phyloP scores from a whole-genome alignment of 2,888 invertebrate species.

The Automeris io region DNA sequence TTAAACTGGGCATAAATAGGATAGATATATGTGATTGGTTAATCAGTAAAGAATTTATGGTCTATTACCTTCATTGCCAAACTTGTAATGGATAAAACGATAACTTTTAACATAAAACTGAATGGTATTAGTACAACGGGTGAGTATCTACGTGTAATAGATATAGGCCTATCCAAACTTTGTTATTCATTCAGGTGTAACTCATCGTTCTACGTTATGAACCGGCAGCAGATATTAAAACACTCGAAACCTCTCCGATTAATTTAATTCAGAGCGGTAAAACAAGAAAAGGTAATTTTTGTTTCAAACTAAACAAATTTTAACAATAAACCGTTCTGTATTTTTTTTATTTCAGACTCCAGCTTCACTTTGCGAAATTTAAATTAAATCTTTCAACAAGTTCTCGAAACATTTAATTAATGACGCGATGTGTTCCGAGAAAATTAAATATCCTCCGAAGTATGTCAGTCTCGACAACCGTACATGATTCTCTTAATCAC shows the following conservation, averaged over 20 bases:
- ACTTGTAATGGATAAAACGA: conserved; percentile 5
- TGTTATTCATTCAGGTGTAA: not conserved
- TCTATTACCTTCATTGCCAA: not conserved
- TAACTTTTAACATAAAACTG: conserved; percentile 4
- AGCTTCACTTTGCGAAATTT: conserved; percentile 42
- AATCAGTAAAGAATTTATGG: conserved; percentile 1
- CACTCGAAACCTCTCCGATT: conserved; percentile 6
- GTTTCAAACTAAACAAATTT: conserved; percentile 40
- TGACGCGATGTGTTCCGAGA: conserved; percentile 35
- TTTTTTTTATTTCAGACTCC: conserved; percentile 55
- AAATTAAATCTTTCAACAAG: conserved; percentile 56
- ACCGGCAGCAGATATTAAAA: not conserved
- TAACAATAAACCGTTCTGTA: conserved; percentile 44
- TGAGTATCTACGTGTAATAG: conserved; percentile 2
- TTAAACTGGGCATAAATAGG: no score
- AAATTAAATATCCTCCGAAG: conserved; percentile 50
- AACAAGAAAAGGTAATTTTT: conserved; percentile 23
- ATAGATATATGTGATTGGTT: no score
- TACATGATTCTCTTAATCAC: conserved; percentile 28
- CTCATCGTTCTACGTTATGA: not conserved
- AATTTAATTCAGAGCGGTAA: conserved; percentile 24
- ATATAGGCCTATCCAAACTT: conserved; percentile 3
- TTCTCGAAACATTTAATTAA: conserved; percentile 63
- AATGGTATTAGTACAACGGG: not conserved
- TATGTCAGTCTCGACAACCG: conserved; percentile 28